Percentiles rank a stretch among this genome's conserved stretches.
Evolutionary conservation across 1,140 invertebrate species (phyloP).

Genomic region (Manduca sexta): DNA sequence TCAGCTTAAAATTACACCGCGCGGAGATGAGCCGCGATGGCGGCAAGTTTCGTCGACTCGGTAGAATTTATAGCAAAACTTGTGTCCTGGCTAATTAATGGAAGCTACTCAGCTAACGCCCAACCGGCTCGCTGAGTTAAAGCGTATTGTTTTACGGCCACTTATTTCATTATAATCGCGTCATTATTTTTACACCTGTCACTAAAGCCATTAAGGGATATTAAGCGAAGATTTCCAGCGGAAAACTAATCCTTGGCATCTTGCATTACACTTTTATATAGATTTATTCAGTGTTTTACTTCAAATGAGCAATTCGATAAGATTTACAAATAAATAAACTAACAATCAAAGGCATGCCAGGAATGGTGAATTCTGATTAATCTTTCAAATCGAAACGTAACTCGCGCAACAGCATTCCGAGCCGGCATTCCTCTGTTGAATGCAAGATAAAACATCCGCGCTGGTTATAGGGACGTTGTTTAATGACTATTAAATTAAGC

Average conservation of each 20-base stretch:
- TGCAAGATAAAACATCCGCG: background rate
- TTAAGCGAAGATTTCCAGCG: no score
- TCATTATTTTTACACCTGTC: constrained; percentile 4
- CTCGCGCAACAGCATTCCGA: background rate
- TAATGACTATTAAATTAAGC: constrained; percentile 1
- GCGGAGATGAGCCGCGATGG: constrained; percentile 44
- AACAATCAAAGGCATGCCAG: no score
- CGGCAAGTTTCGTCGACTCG: constrained; percentile 54
- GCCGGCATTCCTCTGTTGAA: background rate
- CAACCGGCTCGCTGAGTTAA: constrained; percentile 45
- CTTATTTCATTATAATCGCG: constrained; percentile 19
- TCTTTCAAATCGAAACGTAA: background rate
- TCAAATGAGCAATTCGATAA: no score
- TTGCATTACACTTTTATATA: no score
- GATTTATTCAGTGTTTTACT: no score
- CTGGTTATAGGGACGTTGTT: background rate
- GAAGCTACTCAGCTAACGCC: constrained; percentile 50
- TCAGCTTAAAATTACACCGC: constrained; percentile 63
- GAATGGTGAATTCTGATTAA: background rate
- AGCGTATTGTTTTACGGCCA: constrained; percentile 43
- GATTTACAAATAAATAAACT: no score
- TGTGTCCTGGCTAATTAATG: constrained; percentile 66
- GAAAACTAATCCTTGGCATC: no score
- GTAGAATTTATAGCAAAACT: constrained; percentile 67
- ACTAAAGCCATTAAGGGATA: background rate